phyloP scores from a whole-genome alignment of 2,888 invertebrate genomes.

The Proisotoma minuta region DNA sequence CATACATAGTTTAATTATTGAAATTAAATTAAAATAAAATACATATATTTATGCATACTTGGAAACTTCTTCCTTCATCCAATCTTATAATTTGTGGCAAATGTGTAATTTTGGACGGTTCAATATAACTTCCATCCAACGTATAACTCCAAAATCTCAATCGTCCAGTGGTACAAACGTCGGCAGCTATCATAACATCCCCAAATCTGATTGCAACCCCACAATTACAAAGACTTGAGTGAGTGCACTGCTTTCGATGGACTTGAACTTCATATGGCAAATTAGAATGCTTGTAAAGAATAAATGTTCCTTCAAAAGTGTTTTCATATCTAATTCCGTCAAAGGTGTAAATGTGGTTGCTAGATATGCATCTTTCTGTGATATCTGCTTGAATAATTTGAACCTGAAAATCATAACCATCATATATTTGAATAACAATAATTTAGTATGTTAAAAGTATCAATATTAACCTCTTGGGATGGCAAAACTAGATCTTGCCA shows the following conservation, averaged over 20 bases:
- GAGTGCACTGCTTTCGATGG: conserved; percentile 41
- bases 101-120: conserved; percentile 41
- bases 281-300: conserved; percentile 46
- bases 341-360: conserved; percentile 46
- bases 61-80: conserved; percentile 46
- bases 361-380: conserved; percentile 41
- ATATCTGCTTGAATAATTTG: conserved; percentile 39
- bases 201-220: conserved; percentile 45
- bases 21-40: neutral
- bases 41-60: conserved; percentile 24
- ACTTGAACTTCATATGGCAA: conserved; percentile 48
- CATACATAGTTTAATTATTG: neutral
- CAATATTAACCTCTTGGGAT: conserved; percentile 39
- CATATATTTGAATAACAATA: neutral
- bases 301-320: conserved; percentile 46
- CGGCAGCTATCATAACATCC: conserved; percentile 42
- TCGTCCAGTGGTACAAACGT: conserved; percentile 43
- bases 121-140: conserved; percentile 42
- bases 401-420: neutral
- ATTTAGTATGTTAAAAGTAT: neutral
- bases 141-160: conserved; percentile 46
- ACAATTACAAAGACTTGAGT: conserved; percentile 42
- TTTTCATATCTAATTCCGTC: conserved; percentile 45
- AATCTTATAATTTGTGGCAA: conserved; percentile 46
- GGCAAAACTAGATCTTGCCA: conserved; percentile 43